Evolutionary conservation across 2,113 vertebrate genomes (phyloP), one percentile per base, ranked within the genome.

Genomic region (Perccottus glenii): DNA sequence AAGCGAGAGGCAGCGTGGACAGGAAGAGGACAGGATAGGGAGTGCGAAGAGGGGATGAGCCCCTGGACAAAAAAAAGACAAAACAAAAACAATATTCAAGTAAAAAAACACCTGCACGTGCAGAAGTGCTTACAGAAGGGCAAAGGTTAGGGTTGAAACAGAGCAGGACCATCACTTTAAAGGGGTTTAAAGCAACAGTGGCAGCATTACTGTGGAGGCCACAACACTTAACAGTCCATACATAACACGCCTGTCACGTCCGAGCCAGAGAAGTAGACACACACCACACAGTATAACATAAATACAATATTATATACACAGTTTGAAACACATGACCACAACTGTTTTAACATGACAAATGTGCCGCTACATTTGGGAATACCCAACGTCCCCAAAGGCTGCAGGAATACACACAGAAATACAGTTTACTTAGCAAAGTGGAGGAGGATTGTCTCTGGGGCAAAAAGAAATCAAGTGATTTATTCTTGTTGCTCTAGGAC

Each of bases 91-190:
- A 76, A 83, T 59, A 81, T 70, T 76, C 11, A 75, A 75, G 71
- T 81, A 80, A 84, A 85, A 85, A 57, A 86, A 85, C 85, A 85
- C 82, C 85, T 88, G 85, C 81, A 72, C 60, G 64, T 79, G 75
- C 53, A 51, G 67, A 4, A 4, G 52, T 36, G 27, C 33, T 64
- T 67, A 60, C 27, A 76, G 62, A 81, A 40, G 35, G 42, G 46
- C 56, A 32, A 58, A 48, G 35, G n/a, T 60, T 16, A 47, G 33
- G 4, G 9, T 16, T 46, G 35, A 64, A 42, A 69, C 60, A 11
- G 73, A 69, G 46, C 60, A 45, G 57, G 27, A 52, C 46, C 9
- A 60, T 78, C 51, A 52, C 50, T 61, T 72, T 27, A 27, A 11
- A 70, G 68, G 42, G 59, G 50, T 67, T 82, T 70, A 45, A 19